These are phyloP conservation scores for Cydia fagiglandana DNA, from an alignment of 1,140 invertebrate genomes.

Conservation along the genomic window DNA sequence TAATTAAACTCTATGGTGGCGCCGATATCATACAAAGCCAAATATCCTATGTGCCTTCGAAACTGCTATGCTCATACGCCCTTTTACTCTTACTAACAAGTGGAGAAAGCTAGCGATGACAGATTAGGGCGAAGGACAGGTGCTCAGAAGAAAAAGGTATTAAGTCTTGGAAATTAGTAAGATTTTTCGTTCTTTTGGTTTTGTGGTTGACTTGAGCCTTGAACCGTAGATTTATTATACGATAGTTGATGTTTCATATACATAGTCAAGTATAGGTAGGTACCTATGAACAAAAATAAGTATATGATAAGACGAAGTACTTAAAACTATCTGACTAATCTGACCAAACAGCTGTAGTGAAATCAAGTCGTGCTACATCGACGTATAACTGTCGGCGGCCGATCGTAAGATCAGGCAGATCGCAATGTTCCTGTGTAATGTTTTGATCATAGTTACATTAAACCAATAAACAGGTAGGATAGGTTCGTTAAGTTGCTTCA, in stretches of 20 bases:
- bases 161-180: neutral
- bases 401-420: too few species aligned
- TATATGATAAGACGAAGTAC: neutral
- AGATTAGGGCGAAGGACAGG: neutral
- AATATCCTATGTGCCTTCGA: neutral
- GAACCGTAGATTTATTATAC: neutral
- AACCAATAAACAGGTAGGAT: too few species aligned
- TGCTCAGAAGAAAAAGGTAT: neutral
- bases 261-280: neutral
- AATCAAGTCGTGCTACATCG: too few species aligned
- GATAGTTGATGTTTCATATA: neutral
- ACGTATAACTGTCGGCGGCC: too few species aligned
- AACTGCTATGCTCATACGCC: neutral
- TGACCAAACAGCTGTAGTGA: too few species aligned
- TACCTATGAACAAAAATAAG: neutral
- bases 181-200: neutral
- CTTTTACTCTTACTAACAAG: neutral
- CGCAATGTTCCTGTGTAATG: too few species aligned
- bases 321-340: too few species aligned
- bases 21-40: neutral
- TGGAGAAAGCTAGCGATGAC: conserved; percentile 9
- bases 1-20: neutral
- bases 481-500: too few species aligned
- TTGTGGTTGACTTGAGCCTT: neutral
- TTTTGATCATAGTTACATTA: too few species aligned